phyloP scores from a whole-genome alignment of 2,888 invertebrate genomes.

The Mesorhabditis belari region DNA sequence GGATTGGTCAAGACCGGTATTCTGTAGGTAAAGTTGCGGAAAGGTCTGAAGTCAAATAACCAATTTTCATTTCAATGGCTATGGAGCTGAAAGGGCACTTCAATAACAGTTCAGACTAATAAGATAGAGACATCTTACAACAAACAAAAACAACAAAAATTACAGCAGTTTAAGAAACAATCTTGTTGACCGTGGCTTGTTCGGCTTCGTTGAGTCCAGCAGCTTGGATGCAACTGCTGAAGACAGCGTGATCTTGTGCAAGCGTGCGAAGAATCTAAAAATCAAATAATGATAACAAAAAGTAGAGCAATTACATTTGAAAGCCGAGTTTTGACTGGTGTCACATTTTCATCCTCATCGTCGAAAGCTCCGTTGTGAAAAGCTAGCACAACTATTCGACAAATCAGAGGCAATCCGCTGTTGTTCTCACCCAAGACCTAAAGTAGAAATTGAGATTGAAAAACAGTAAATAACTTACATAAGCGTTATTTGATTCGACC shows the following conservation, averaged over 20 bases:
- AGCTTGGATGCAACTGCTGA: background rate
- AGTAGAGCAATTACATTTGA: slow-evolving; percentile 74
- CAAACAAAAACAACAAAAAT: too few species aligned
- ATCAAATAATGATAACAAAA: background rate
- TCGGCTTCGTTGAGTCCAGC: slow-evolving; percentile 16
- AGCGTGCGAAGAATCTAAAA: background rate
- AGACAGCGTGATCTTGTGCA: background rate
- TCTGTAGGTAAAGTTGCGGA: too few species aligned
- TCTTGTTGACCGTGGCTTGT: slow-evolving; percentile 13
- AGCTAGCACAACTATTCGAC: slow-evolving; percentile 67
- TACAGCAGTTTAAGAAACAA: slow-evolving; percentile 5
- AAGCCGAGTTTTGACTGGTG: slow-evolving; percentile 61
- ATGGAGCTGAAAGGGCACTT: too few species aligned
- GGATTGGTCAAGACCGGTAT: too few species aligned
- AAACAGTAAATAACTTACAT: slow-evolving; percentile 59
- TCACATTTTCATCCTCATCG: slow-evolving; percentile 62
- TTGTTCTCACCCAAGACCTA: background rate
- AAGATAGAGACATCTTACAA: too few species aligned
- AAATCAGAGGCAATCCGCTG: background rate
- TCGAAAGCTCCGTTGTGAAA: slow-evolving; percentile 77
- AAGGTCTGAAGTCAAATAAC: too few species aligned
- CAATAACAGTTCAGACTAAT: too few species aligned
- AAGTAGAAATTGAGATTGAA: background rate
- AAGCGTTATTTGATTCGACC: slow-evolving; percentile 67
- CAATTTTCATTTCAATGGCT: too few species aligned